Evolutionary conservation across 2,113 vertebrate species (phyloP), one percentile per base, ranked within the genome.

Genomic region (Tauraco erythrolophus): DNA sequence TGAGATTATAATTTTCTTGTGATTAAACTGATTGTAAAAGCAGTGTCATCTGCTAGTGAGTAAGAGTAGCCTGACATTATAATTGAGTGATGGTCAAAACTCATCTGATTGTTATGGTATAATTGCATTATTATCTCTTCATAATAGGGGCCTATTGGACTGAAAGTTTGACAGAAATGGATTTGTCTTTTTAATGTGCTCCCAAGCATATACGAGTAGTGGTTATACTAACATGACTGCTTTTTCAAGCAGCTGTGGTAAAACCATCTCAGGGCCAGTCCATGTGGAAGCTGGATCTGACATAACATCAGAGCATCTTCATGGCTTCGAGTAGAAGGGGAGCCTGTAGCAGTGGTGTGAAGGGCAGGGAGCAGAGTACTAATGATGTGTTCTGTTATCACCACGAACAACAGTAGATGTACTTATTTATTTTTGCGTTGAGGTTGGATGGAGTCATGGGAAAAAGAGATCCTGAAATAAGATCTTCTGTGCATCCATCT

Each of bases 21-120:
- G 84, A 71, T 74, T 90, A 80, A 84, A 53, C 46, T 80, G 70
- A 74, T 64, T 90, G 64, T 86, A 81, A 92, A 92, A 86, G n/a
- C 51, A 58, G 41, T 54, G n/a, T 33, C 3, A 16, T 70, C 50
- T 86, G 30, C 80, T 71, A 41, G 30, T 45, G 54, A 31, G 8
- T 33, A 51, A 62, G 54, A 27, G 22, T 50, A 83, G 61, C 39
- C 61, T 92, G 46, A 22, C 14, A 5, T n/a, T 84, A 17, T 21
- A 76, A 62, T 24, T 74, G 54, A 76, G 37, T 41, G 56, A 70
- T 41, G 41, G 62, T 50, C 75, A 54, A 61, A 83, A 76, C 53
- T 66, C 18, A 24, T 37, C 37, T 43, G 30, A 72, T 21, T 72
- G 37, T 66, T 82, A 10, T 41, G 11, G 35, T 68, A 39, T 88